phyloP scores from a whole-genome alignment of 2,797 vertebrate species.

The Rhynchotus rufescens region DNA sequence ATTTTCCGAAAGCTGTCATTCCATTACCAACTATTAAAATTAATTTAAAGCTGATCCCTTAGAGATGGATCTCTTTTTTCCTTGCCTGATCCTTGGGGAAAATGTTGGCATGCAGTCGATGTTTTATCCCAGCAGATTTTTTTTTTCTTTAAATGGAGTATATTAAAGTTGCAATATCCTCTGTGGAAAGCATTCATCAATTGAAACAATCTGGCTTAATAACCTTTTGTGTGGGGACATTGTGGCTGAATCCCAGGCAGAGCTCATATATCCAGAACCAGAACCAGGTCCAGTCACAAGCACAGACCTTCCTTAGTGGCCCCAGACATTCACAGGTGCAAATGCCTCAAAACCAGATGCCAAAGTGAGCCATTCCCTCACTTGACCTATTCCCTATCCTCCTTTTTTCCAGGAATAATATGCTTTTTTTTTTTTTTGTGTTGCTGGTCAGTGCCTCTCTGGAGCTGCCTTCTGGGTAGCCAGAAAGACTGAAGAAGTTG shows the following conservation, averaged over 20 bases:
- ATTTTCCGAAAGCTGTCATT: slow-evolving; percentile 73
- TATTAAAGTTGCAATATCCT: slow-evolving; percentile 21
- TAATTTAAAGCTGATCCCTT: slow-evolving; percentile 71
- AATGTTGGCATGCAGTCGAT: slow-evolving; percentile 40
- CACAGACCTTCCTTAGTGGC: not conserved
- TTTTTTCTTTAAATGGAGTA: not conserved
- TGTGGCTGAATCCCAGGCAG: not conserved
- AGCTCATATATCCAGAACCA: not conserved
- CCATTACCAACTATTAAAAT: slow-evolving; percentile 78
- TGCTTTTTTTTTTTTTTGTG: not conserved
- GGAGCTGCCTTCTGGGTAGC: not conserved
- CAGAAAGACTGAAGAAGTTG: not conserved
- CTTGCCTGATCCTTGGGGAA: slow-evolving; percentile 42
- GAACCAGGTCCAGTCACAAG: not conserved
- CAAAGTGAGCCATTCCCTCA: not conserved
- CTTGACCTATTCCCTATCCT: not conserved
- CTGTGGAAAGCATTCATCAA: not conserved
- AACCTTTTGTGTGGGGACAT: not conserved
- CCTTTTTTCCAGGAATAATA: not conserved
- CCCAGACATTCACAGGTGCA: not conserved
- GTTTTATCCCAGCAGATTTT: slow-evolving; percentile 56
- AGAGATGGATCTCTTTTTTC: slow-evolving; percentile 49
- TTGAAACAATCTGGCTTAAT: slow-evolving; percentile 1
- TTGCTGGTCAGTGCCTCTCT: not conserved
- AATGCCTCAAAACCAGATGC: not conserved